These are phyloP conservation scores for Buphagus erythrorhynchus DNA, from an alignment of 2,797 vertebrate species.

Conservation along the genomic window DNA sequence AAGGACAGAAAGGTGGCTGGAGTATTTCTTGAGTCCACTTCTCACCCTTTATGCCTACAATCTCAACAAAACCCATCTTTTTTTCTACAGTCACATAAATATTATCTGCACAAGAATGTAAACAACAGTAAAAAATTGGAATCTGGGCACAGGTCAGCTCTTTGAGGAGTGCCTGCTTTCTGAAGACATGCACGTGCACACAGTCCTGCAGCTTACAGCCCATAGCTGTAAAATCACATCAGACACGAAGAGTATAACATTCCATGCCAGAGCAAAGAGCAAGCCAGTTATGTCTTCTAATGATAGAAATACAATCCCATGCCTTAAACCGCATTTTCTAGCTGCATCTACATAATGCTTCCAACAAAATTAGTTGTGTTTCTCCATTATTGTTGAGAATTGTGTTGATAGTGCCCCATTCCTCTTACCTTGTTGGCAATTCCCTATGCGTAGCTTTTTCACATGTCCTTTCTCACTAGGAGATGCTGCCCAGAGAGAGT, in stretches of 20 bases:
- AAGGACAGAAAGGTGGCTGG: background rate
- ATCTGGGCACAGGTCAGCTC: background rate
- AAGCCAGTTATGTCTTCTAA: background rate
- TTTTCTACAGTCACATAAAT: background rate
- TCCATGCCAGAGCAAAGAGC: background rate
- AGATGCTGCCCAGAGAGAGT: background rate
- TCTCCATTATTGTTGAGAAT: background rate
- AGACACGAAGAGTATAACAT: background rate
- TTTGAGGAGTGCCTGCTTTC: background rate
- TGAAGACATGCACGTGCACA: background rate
- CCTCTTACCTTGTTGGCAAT: background rate
- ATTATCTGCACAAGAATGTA: background rate
- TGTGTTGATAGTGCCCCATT: background rate
- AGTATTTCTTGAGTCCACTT: background rate
- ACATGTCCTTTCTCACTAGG: background rate
- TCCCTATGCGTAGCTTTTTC: background rate
- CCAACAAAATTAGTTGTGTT: background rate
- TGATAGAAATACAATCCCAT: background rate
- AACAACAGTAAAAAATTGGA: background rate
- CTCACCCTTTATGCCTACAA: background rate
- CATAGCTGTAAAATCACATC: background rate
- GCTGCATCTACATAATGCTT: background rate
- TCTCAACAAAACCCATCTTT: background rate
- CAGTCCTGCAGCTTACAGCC: background rate
- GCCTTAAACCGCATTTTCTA: background rate